Percentiles rank a stretch among this genome's conserved stretches.
Conservation (phyloP, 2,888 invertebrate genomes). For the Pandemis heparana region DNA sequence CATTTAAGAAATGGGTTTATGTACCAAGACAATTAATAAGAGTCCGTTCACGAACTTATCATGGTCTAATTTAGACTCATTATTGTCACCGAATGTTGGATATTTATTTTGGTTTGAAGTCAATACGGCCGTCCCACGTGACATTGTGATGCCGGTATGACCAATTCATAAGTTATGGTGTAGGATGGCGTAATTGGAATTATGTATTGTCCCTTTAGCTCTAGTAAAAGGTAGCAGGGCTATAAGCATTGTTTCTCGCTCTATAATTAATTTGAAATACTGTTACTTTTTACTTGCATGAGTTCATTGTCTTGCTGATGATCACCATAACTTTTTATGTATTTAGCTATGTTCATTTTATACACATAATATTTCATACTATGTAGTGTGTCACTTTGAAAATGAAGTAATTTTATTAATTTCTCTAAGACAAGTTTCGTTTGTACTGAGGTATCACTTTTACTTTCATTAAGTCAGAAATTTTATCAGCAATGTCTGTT, state of each 20-base stretch:
- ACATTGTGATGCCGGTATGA: constrained; percentile 29
- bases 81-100: not conserved
- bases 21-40: not conserved
- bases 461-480: constrained; percentile 59
- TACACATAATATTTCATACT: constrained; percentile 42
- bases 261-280: constrained; percentile 7
- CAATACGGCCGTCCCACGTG: constrained; percentile 9
- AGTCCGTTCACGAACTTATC: not conserved
- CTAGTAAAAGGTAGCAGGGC: constrained; percentile 32
- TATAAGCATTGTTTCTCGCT: constrained; percentile 20
- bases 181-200: constrained; percentile 15
- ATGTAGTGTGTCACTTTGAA: constrained; percentile 32
- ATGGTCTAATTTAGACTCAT: not conserved
- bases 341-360: constrained; percentile 38
- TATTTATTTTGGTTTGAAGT: constrained; percentile 3
- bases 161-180: constrained; percentile 31
- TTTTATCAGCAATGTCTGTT: constrained; percentile 58
- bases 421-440: constrained; percentile 61
- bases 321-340: constrained; percentile 39
- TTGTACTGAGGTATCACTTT: constrained; percentile 55
- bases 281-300: constrained; percentile 33
- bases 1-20: not conserved
- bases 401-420: constrained; percentile 57
- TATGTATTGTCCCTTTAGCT: constrained; percentile 23
- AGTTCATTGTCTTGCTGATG: constrained; percentile 18